These are phyloP conservation scores for Lichenostomus cassidix DNA, from an alignment of 2,113 vertebrate genomes.

Conservation along the genomic window DNA sequence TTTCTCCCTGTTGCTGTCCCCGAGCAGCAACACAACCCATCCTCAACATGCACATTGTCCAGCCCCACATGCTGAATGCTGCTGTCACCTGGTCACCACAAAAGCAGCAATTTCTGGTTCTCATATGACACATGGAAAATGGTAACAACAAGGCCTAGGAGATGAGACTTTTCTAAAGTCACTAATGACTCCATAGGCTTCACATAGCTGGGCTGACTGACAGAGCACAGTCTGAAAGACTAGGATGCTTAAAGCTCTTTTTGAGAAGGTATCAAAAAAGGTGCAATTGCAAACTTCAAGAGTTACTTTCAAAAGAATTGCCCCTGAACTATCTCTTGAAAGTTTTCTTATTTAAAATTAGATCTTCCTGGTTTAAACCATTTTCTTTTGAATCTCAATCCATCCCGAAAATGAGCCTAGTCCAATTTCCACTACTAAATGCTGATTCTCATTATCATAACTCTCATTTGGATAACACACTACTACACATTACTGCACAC, in stretches of 20 bases:
- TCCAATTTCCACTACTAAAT: background rate
- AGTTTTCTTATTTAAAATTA: conserved; percentile 6
- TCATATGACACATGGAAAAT: background rate
- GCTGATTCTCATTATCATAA: background rate
- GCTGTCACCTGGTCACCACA: background rate
- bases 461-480: background rate
- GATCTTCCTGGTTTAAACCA: background rate
- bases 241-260: background rate
- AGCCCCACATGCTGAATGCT: fast-evolving
- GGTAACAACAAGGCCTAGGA: background rate
- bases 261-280: background rate
- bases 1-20: background rate
- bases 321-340: background rate
- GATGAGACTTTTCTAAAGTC: background rate
- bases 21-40: fast-evolving
- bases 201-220: background rate
- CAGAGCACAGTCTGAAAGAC: background rate
- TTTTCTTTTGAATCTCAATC: background rate
- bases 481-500: background rate
- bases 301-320: background rate
- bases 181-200: background rate
- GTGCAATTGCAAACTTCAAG: background rate
- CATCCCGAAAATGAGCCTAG: background rate
- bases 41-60: fast-evolving
- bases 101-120: background rate